Conservation (phyloP, 2,113 vertebrate genomes). For the Chascanopsetta lugubris region DNA sequence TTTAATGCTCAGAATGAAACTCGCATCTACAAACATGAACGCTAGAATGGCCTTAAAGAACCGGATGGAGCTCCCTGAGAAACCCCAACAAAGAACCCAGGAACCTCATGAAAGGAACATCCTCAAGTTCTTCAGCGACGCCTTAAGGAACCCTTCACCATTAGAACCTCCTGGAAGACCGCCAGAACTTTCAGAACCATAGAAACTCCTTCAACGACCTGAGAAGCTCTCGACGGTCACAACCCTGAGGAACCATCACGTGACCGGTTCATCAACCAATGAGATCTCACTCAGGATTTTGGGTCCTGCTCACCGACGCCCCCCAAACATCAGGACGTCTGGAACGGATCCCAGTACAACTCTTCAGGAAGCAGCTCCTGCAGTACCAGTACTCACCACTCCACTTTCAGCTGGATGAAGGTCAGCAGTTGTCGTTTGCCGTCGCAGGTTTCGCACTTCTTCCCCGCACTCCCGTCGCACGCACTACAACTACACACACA, state of each 20-base stretch:
- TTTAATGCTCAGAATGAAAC: too few relatives aligned
- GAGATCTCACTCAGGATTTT: background rate
- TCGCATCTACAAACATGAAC: too few relatives aligned
- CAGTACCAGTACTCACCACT: constrained; percentile 66
- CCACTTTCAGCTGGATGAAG: constrained; percentile 77
- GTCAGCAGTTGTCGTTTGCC: constrained; percentile 68
- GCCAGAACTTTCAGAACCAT: background rate
- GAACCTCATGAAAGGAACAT: background rate
- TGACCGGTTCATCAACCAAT: too few relatives aligned
- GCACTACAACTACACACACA: constrained; percentile 50
- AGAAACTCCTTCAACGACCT: too few relatives aligned
- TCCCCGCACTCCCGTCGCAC: constrained; percentile 29
- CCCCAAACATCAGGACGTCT: background rate
- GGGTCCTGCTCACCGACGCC: background rate
- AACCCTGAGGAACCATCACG: too few relatives aligned
- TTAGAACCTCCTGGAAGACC: background rate
- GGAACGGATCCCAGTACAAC: too few relatives aligned
- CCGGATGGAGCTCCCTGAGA: too few relatives aligned
- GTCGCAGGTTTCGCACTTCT: constrained; percentile 66
- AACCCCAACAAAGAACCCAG: too few relatives aligned
- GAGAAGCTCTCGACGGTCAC: too few relatives aligned
- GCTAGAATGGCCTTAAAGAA: too few relatives aligned
- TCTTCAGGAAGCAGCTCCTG: background rate
- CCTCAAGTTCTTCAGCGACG: background rate
- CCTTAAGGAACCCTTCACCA: background rate